A percentile compares a stretch with the other conserved stretches of the same genome.
phyloP scores from a whole-genome alignment of 35 echinoderm and acorn worm genomes.

The Ptychodera flava region DNA sequence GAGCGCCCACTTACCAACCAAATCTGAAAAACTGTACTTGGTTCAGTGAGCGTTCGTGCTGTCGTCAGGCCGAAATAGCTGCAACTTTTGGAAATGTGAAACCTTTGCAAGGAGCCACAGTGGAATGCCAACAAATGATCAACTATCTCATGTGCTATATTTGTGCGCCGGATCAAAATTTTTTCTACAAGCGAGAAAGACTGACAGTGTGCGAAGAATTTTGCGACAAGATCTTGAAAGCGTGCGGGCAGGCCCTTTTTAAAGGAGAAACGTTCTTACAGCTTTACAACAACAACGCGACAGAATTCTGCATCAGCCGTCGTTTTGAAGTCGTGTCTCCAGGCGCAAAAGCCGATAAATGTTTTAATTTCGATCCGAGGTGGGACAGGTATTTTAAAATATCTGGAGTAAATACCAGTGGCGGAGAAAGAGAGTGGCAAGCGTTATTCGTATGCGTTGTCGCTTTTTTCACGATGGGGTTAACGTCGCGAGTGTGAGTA shows the following conservation, averaged over 20 bases:
- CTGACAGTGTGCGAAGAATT: slow-evolving; percentile 78
- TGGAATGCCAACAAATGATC: slow-evolving; percentile 65
- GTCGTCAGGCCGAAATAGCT: slow-evolving; percentile 77
- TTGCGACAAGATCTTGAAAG: slow-evolving; percentile 49
- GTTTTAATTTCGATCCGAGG: slow-evolving; percentile 49
- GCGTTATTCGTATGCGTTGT: too few species aligned
- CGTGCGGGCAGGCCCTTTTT: slow-evolving; percentile 63
- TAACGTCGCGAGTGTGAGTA: too few species aligned
- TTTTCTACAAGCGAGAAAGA: slow-evolving; percentile 65
- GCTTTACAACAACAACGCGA: slow-evolving; percentile 46
- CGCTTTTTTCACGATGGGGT: too few species aligned
- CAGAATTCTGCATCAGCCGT: slow-evolving; percentile 68
- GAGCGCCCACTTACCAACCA: slow-evolving; percentile 78
- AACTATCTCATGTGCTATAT: slow-evolving; percentile 99
- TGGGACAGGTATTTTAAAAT: neutral
- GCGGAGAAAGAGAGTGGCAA: neutral
- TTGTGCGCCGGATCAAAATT: slow-evolving; percentile 65
- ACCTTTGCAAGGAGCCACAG: slow-evolving; percentile 57
- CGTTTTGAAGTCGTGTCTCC: slow-evolving; percentile 27
- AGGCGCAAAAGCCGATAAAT: slow-evolving; percentile 1
- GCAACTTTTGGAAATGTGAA: slow-evolving; percentile 81
- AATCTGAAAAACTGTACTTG: slow-evolving; percentile 90
- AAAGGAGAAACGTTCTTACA: slow-evolving; percentile 69
- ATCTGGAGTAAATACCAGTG: neutral
- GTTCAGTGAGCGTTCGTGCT: slow-evolving; percentile 76